Conservation (phyloP, 2,888 invertebrate genomes). For the Aporophyla lueneburgensis region DNA sequence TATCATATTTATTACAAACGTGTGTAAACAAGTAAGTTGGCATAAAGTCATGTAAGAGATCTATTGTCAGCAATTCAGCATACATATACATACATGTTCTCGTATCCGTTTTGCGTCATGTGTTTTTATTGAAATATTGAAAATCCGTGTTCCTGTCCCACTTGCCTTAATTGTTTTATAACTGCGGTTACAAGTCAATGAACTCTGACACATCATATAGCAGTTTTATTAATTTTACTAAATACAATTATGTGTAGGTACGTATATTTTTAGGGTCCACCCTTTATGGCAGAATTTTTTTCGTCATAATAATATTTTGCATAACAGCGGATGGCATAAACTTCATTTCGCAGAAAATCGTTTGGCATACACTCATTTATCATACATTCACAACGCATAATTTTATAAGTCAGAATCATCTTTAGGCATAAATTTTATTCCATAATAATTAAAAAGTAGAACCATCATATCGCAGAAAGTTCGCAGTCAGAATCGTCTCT, state of each 20-base stretch:
- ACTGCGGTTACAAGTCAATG: slow-evolving; percentile 71
- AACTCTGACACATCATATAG: slow-evolving; percentile 66
- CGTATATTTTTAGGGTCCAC: no score
- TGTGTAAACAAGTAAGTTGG: slow-evolving; percentile 34
- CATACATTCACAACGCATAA: no score
- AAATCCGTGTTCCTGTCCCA: slow-evolving; percentile 73
- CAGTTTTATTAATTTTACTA: slow-evolving; percentile 39
- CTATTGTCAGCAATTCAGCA: slow-evolving; percentile 42
- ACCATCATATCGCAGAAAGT: no score
- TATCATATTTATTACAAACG: slow-evolving; percentile 44
- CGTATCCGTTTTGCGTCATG: slow-evolving; percentile 64
- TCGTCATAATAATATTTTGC: no score
- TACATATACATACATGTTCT: slow-evolving; percentile 30
- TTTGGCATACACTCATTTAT: no score
- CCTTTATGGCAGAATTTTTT: no score
- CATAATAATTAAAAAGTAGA: no score
- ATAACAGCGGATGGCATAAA: no score
- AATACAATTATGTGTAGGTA: not conserved
- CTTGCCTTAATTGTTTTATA: slow-evolving; percentile 79
- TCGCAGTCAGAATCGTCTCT: no score
- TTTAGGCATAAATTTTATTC: no score
- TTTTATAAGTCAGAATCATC: no score
- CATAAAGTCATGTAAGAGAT: slow-evolving; percentile 39
- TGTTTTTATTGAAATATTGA: slow-evolving; percentile 66
- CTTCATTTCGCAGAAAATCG: no score